phyloP scores from a whole-genome alignment of 1,140 invertebrate species.

The Tetragonula clypearis region DNA sequence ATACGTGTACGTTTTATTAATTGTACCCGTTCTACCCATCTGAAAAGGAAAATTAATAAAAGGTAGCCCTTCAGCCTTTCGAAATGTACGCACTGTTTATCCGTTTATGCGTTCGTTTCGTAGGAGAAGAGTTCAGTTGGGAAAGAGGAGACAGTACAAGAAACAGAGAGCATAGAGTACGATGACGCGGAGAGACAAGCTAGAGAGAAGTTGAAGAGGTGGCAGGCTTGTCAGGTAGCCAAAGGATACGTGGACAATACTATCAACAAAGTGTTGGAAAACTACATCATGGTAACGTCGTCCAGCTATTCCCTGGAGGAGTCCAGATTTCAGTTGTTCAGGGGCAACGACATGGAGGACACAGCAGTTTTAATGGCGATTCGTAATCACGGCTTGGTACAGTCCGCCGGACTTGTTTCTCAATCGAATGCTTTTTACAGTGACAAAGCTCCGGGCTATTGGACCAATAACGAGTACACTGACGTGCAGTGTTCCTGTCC shows the following conservation, averaged over 20 bases:
- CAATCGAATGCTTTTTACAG: conserved; percentile 54
- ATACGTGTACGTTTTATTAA: neutral
- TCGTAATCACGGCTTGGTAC: conserved; percentile 75
- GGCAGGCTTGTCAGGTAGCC: conserved; percentile 87
- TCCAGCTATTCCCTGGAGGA: conserved; percentile 74
- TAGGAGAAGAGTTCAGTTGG: conserved; percentile 50
- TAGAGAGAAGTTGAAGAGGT: conserved; percentile 79
- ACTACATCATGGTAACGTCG: conserved; percentile 82
- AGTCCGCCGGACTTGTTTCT: conserved; percentile 80
- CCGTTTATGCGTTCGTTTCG: conserved; percentile 12
- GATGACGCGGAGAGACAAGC: conserved; percentile 64
- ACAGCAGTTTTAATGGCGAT: conserved; percentile 85
- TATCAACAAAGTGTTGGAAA: conserved; percentile 87
- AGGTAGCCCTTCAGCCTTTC: neutral
- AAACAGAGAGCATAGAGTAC: conserved; percentile 51
- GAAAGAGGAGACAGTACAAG: conserved; percentile 29
- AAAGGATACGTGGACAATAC: conserved; percentile 88
- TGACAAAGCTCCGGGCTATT: conserved; percentile 28
- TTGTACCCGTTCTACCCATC: too few species aligned
- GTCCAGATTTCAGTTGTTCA: conserved; percentile 81
- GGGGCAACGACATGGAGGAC: conserved; percentile 82
- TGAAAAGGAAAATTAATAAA: neutral
- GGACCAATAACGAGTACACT: conserved; percentile 44
- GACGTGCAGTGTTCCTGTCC: conserved; percentile 51
- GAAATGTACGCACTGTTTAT: neutral